Percentiles rank a stretch among this genome's conserved stretches.
Conservation (phyloP, 2,797 vertebrate genomes). For the Cirrhinus molitorella region DNA sequence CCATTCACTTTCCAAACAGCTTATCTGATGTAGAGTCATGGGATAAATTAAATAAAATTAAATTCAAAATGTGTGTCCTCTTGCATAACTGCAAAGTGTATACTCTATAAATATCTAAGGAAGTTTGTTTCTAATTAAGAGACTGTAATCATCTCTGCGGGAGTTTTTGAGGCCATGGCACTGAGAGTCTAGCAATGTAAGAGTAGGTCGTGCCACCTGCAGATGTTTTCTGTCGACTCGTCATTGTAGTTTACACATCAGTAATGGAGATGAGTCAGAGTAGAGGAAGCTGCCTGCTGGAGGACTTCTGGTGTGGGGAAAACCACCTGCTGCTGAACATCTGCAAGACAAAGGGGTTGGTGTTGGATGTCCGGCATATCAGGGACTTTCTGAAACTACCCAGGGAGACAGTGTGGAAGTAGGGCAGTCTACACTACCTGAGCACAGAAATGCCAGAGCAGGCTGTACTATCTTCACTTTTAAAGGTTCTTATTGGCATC, state of each 20-base stretch:
- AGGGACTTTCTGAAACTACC: constrained; percentile 21
- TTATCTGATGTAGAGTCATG: not conserved
- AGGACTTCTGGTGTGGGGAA: constrained; percentile 10
- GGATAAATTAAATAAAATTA: not conserved
- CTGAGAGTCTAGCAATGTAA: not conserved
- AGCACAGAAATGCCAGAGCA: not conserved
- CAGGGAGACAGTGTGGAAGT: not conserved
- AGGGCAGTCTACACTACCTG: not conserved
- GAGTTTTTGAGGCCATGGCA: not conserved
- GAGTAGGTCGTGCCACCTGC: constrained; percentile 2
- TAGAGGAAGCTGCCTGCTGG: not conserved
- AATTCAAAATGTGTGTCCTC: no score
- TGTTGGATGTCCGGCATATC: not conserved
- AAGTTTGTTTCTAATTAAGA: not conserved
- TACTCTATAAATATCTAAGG: not conserved
- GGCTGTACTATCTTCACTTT: not conserved
- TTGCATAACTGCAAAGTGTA: not conserved
- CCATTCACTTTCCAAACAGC: not conserved
- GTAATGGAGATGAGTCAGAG: constrained; percentile 10
- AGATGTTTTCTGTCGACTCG: constrained; percentile 17
- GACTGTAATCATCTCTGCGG: not conserved
- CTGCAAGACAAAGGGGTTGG: constrained; percentile 1
- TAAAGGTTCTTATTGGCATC: not conserved
- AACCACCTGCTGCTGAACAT: constrained; percentile 47
- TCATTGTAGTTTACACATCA: not conserved